Conservation (phyloP, 2,888 invertebrate species). For the Agrochola lota region DNA sequence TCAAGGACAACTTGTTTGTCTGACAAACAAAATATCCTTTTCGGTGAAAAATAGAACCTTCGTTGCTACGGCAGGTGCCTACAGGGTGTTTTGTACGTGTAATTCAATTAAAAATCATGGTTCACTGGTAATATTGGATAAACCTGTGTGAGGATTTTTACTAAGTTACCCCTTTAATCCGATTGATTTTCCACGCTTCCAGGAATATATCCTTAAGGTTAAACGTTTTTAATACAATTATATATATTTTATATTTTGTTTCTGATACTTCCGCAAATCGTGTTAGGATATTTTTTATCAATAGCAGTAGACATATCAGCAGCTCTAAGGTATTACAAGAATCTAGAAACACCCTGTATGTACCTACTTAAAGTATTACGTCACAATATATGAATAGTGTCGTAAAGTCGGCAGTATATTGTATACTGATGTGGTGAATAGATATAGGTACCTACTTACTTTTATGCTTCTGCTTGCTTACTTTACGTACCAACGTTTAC, state of each 20-base stretch:
- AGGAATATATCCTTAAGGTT: neutral
- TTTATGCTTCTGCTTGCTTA: constrained; percentile 28
- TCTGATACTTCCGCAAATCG: neutral
- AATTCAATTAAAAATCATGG: neutral
- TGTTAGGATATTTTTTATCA: neutral
- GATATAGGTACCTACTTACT: neutral
- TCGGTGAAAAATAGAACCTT: constrained; percentile 28
- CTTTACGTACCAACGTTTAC: constrained; percentile 3
- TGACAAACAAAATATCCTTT: constrained; percentile 55
- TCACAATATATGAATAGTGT: constrained; percentile 14
- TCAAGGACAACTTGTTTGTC: constrained; percentile 62
- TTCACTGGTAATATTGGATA: neutral
- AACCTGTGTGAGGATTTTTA: neutral
- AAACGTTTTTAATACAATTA: neutral
- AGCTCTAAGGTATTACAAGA: neutral
- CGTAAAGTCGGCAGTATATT: constrained; percentile 32
- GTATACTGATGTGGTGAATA: neutral
- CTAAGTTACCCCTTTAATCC: neutral
- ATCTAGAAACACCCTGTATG: constrained; percentile 7
- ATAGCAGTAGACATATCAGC: neutral
- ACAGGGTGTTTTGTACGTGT: neutral
- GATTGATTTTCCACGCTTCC: neutral
- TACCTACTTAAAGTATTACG: constrained; percentile 3
- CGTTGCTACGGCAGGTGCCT: constrained; percentile 3
- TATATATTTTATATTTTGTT: neutral